These are phyloP conservation scores for Shinisaurus crocodilurus DNA, from an alignment of 2,113 vertebrate species.

Conservation along the genomic window DNA sequence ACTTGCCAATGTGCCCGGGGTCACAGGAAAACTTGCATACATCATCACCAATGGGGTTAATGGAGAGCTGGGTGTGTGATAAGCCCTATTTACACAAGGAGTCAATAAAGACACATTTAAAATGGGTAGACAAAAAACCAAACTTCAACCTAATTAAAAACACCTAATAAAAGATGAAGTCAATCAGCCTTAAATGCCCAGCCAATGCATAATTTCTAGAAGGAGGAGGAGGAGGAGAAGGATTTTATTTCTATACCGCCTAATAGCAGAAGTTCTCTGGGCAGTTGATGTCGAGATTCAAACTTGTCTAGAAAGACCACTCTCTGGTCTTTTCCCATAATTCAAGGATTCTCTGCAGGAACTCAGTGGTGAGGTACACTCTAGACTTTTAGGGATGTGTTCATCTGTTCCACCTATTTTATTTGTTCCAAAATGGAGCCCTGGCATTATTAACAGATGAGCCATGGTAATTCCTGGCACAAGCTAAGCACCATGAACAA, in stretches of 20 bases:
- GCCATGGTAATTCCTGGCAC: not conserved
- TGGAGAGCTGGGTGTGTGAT: not conserved
- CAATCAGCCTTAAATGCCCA: not conserved
- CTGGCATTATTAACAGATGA: not conserved
- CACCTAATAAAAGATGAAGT: not conserved
- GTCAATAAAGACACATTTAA: not conserved
- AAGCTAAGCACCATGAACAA: not conserved
- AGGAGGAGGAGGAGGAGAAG: no score
- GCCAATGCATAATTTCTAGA: not conserved
- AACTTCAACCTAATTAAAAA: not conserved
- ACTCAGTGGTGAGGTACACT: not conserved
- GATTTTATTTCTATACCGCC: no score
- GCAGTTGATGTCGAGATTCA: not conserved
- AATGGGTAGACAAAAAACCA: not conserved
- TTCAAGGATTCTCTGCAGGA: not conserved
- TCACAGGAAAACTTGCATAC: not conserved
- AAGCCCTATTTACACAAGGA: not conserved
- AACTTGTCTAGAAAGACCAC: not conserved
- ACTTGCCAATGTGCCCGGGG: not conserved
- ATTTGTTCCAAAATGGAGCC: not conserved
- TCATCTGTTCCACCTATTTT: not conserved
- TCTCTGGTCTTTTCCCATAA: not conserved
- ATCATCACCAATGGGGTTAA: not conserved
- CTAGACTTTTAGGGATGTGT: no score
- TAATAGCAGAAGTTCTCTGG: no score